Conservation (phyloP, 2,797 vertebrate genomes). For the Sebastes taczanowskii region DNA sequence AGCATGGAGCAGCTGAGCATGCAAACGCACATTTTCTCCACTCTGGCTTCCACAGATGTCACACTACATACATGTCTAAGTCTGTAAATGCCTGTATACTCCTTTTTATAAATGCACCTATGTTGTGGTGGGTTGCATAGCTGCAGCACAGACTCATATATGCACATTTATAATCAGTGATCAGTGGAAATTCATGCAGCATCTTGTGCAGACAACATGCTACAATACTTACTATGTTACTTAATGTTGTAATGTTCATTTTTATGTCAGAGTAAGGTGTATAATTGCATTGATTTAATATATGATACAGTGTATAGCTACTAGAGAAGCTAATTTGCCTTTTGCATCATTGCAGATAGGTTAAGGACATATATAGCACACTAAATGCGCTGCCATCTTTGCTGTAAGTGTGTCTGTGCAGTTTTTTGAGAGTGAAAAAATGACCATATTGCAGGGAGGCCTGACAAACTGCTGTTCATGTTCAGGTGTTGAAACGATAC, state of each 20-base stretch:
- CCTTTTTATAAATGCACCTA: background rate
- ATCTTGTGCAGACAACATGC: background rate
- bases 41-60: background rate
- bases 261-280: background rate
- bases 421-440: no score
- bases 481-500: no score
- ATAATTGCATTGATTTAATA: background rate
- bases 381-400: background rate
- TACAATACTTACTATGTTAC: background rate
- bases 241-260: background rate
- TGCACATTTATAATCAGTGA: background rate
- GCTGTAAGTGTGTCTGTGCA: background rate
- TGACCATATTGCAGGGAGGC: no score
- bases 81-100: background rate
- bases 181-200: background rate
- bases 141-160: background rate
- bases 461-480: no score
- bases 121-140: background rate
- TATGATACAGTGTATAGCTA: background rate
- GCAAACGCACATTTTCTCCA: background rate
- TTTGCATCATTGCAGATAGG: background rate
- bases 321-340: background rate
- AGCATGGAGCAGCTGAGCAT: background rate
- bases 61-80: background rate
- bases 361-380: background rate